Evolutionary conservation across 2,113 vertebrate genomes (phyloP), one percentile per base, ranked within the genome.

Genomic region (Cephalopholis sonnerati): DNA sequence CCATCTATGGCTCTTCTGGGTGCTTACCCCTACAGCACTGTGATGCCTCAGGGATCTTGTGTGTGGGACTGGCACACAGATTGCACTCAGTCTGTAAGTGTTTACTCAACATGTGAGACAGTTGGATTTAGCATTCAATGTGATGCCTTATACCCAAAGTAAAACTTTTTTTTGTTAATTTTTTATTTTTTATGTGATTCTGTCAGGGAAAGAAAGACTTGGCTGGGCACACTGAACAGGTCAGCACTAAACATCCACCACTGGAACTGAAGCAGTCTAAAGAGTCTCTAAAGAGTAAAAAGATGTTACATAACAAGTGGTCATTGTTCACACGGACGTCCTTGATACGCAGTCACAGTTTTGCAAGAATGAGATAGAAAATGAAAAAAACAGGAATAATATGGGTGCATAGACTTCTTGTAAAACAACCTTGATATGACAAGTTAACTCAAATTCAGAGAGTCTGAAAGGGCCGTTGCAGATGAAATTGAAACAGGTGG

Each of bases 31-130:
- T 95, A 92, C 89, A 94, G 85, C 89, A 89, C 93, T 0, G 81
- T 91, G 81, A 85, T 82, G 70, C 90, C 93, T 36, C 91, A 92
- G 81, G 93, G 83, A 1, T 57, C 85, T 51, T 92, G 92, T 61
- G 69, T 94, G 76, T 95, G 95, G 95, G 92, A 94, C 80, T 95
- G 95, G 95, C 93, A 93, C 87, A 83, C 82, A 15, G 74, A 83
- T 3, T 81, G 75, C 69, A 16, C 55, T 36, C 86, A 81, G 66
- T 13, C 74, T 80, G 95, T 96, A 89, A 94, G 93, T 95, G 67
- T 67, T 46, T 10, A 0, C 41, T 17, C 24, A 24, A 12, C 50
- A 15, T n/a, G 36, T 7, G 8, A 22, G 36, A 0, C 27, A 13
- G 22, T 39, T 46, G 39, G 12, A 29, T 48, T 63, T 25, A 79